A percentile compares a stretch with the other conserved stretches of the same genome.
Evolutionary conservation across 2,888 invertebrate species (phyloP).

Genomic region (Dolichopus griseipennis): DNA sequence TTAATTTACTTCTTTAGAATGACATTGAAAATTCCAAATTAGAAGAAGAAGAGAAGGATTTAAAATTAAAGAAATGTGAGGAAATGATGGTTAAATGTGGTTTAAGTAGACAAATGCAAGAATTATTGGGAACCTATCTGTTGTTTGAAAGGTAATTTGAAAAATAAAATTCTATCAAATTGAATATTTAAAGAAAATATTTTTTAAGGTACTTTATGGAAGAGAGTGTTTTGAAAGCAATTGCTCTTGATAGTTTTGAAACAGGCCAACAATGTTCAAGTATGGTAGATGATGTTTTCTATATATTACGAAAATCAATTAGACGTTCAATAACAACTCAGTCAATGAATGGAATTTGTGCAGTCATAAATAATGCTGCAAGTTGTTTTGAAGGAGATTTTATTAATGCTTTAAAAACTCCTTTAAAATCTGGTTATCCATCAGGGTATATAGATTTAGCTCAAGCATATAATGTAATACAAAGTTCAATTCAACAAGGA

Average conservation of each 20-base stretch:
- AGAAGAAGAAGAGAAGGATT: slow-evolving; percentile 45
- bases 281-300: slow-evolving; percentile 96
- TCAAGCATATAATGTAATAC: slow-evolving; percentile 75
- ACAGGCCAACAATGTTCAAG: slow-evolving; percentile 72
- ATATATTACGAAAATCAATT: slow-evolving; percentile 91
- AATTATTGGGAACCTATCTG: slow-evolving; percentile 78
- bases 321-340: slow-evolving; percentile 85
- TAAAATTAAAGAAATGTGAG: slow-evolving; percentile 50
- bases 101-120: slow-evolving; percentile 68
- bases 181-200: background rate
- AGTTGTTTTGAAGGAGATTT: slow-evolving; percentile 79
- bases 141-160: slow-evolving; percentile 65
- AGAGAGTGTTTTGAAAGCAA: slow-evolving; percentile 87
- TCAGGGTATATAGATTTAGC: slow-evolving; percentile 67
- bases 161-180: background rate
- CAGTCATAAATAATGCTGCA: slow-evolving; percentile 88
- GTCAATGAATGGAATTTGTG: slow-evolving; percentile 92
- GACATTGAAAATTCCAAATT: slow-evolving; percentile 55
- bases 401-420: slow-evolving; percentile 60
- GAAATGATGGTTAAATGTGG: slow-evolving; percentile 61
- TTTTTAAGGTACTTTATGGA: slow-evolving; percentile 71
- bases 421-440: slow-evolving; percentile 67
- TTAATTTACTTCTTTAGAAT: slow-evolving; percentile 42
- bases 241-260: slow-evolving; percentile 67
- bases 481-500: slow-evolving; percentile 69